These are phyloP conservation scores for Atopsyche davidsoni DNA, from an alignment of 1,140 invertebrate genomes.

Conservation along the genomic window DNA sequence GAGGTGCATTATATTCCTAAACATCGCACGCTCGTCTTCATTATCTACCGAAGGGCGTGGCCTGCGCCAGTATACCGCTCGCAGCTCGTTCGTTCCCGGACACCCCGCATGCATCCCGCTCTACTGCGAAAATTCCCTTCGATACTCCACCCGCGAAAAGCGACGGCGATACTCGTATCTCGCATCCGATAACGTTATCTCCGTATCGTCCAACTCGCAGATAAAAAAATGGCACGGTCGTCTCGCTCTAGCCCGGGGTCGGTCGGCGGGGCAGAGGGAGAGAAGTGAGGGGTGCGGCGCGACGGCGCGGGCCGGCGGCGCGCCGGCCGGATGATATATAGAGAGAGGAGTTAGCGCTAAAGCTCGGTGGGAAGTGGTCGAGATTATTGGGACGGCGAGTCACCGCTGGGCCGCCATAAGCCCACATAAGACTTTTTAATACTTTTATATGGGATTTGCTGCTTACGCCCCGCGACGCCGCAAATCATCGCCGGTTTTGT, in stretches of 20 bases:
- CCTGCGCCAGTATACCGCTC: neutral
- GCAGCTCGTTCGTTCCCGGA: neutral
- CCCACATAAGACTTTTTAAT: conserved; percentile 32
- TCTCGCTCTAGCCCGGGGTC: conserved; percentile 10
- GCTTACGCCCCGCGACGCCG: conserved; percentile 26
- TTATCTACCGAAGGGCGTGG: conserved; percentile 19
- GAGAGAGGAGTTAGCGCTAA: conserved; percentile 61
- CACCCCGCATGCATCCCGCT: neutral
- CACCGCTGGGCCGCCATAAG: conserved; percentile 26
- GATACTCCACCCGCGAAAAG: conserved; percentile 12
- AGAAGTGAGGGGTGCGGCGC: neutral
- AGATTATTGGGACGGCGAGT: conserved; percentile 46
- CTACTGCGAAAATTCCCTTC: neutral
- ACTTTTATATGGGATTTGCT: conserved; percentile 31
- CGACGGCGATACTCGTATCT: conserved; percentile 15
- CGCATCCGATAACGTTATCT: conserved; percentile 22
- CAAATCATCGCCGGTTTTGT: conserved; percentile 28
- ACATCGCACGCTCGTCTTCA: conserved; percentile 24
- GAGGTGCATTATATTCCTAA: conserved; percentile 23
- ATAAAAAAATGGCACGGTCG: conserved; percentile 9
- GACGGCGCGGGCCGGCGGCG: neutral
- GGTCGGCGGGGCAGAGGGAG: neutral
- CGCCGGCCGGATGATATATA: conserved; percentile 53
- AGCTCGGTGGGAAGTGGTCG: conserved; percentile 61
- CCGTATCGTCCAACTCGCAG: conserved; percentile 5